Conservation (phyloP, 1,140 invertebrate genomes). For the Tetragonula clypearis region DNA sequence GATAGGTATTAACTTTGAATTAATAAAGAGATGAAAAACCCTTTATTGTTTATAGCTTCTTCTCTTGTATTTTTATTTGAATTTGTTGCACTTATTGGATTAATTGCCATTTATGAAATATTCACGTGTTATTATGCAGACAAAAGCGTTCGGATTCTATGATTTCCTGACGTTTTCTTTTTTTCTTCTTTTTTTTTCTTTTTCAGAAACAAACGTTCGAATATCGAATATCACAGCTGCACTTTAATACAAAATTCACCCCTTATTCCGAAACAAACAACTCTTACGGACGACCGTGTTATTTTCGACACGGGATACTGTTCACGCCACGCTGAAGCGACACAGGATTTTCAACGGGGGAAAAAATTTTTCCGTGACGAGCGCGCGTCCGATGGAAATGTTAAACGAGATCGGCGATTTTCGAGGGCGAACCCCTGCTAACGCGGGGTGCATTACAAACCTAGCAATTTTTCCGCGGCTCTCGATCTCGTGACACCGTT, state of each 20-base stretch:
- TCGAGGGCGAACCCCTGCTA: not conserved
- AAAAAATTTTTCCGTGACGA: not conserved
- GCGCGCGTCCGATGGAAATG: not conserved
- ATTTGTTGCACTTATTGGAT: not conserved
- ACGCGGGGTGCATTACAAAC: not conserved
- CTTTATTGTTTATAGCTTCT: too few relatives aligned
- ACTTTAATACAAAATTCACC: not conserved
- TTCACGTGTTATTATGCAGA: not conserved
- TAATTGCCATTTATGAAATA: not conserved
- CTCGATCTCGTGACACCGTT: slow-evolving; percentile 2
- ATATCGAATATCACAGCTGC: not conserved
- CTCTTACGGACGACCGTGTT: not conserved
- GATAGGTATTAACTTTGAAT: too few relatives aligned
- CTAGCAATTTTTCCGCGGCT: slow-evolving; percentile 9
- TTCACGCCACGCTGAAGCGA: not conserved
- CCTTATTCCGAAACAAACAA: not conserved
- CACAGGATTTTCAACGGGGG: not conserved
- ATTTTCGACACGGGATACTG: not conserved
- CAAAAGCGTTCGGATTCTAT: not conserved
- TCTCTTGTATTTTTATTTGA: not conserved
- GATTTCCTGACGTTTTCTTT: not conserved
- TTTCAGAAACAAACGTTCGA: not conserved
- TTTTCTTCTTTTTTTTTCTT: not conserved
- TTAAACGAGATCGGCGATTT: not conserved
- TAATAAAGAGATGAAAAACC: too few relatives aligned